Evolutionary conservation across 2,113 vertebrate genomes (phyloP).

Genomic region (Tamias sibiricus): DNA sequence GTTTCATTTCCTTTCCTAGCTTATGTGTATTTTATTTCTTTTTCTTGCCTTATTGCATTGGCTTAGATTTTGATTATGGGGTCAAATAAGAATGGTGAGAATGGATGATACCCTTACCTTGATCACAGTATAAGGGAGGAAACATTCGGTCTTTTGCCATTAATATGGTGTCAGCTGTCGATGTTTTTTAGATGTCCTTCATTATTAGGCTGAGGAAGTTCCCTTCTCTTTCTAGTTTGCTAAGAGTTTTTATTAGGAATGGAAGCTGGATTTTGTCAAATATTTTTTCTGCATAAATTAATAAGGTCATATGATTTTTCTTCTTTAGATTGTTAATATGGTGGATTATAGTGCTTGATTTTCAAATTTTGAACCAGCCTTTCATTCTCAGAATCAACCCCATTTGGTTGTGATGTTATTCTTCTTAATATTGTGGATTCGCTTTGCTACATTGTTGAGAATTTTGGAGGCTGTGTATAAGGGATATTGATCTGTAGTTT

Average conservation of each 20-base stretch:
- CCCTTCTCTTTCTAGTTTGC: background rate
- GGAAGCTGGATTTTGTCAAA: background rate
- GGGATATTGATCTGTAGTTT: background rate
- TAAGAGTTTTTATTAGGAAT: background rate
- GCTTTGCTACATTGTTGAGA: background rate
- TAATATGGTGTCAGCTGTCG: background rate
- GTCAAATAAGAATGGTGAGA: background rate
- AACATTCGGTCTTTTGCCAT: background rate
- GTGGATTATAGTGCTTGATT: background rate
- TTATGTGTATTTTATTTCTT: background rate
- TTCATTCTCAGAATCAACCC: constrained; percentile 19
- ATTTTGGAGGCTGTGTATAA: background rate
- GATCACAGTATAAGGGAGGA: background rate
- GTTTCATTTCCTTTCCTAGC: background rate
- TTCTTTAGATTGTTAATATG: constrained; percentile 33
- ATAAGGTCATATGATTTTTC: background rate
- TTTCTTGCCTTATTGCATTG: background rate
- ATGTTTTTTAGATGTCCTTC: background rate
- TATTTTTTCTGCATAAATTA: background rate
- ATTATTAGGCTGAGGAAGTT: background rate
- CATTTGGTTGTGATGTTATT: background rate
- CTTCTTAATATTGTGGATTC: constrained; percentile 1
- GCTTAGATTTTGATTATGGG: background rate
- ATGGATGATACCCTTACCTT: background rate
- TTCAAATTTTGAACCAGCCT: background rate